A percentile compares a stretch with the other conserved stretches of the same genome.
These are phyloP conservation scores for Lipophrys pholis DNA, from an alignment of 2,113 vertebrate species.

Conservation along the genomic window DNA sequence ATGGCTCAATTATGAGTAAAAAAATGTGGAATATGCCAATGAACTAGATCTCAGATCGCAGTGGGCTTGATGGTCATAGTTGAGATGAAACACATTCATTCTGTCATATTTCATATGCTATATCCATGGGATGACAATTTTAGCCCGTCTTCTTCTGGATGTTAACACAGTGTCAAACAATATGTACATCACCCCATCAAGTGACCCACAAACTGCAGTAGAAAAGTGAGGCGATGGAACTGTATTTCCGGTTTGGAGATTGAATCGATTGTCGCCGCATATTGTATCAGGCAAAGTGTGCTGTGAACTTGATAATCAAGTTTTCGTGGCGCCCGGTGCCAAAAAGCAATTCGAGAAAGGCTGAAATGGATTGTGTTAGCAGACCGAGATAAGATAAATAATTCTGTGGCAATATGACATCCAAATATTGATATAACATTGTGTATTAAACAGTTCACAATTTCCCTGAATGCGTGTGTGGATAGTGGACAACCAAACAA, in stretches of 20 bases:
- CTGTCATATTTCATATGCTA: background rate
- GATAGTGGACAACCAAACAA: constrained; percentile 14
- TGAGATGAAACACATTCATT: background rate
- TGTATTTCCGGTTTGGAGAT: constrained; percentile 23
- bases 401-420: constrained; percentile 37
- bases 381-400: constrained; percentile 57
- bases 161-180: constrained; percentile 36
- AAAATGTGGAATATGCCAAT: background rate
- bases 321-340: constrained; percentile 38
- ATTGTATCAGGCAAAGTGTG: constrained; percentile 50
- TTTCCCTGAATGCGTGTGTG: constrained; percentile 17
- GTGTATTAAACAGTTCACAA: constrained; percentile 40
- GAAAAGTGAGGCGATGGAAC: background rate
- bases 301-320: constrained; percentile 64
- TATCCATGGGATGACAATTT: constrained; percentile 1
- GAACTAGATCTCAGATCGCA: background rate
- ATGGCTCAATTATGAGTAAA: background rate
- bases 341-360: constrained; percentile 46
- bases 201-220: constrained; percentile 55
- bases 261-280: constrained; percentile 69
- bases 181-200: constrained; percentile 55
- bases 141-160: background rate
- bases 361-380: constrained; percentile 52
- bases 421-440: constrained; percentile 52
- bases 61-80: background rate